Evolutionary conservation across 1,140 invertebrate genomes (phyloP).

Genomic region (Solenopsis fugax): DNA sequence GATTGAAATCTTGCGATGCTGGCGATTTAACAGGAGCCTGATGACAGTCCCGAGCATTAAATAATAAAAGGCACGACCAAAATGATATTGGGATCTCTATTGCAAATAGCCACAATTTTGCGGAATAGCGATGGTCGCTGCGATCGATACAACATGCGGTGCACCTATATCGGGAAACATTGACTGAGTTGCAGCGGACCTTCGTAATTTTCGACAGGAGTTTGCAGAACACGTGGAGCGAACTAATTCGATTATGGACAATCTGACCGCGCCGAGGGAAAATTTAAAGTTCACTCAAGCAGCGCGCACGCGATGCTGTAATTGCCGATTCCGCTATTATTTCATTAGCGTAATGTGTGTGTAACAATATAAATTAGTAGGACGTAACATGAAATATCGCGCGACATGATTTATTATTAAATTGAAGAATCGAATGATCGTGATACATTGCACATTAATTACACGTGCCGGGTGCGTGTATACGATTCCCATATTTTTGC

Average conservation of each 20-base stretch:
- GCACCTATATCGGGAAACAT: slow-evolving; percentile 48
- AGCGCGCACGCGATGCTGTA: slow-evolving; percentile 17
- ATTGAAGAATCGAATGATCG: slow-evolving; percentile 29
- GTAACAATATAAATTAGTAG: slow-evolving; percentile 22
- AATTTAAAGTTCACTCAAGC: slow-evolving; percentile 62
- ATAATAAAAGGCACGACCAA: slow-evolving; percentile 6
- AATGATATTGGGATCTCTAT: slow-evolving; percentile 23
- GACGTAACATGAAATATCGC: background rate
- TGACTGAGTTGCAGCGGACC: slow-evolving; percentile 53
- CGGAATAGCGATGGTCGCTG: slow-evolving; percentile 46
- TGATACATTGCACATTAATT: slow-evolving; percentile 32
- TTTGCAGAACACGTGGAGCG: slow-evolving; percentile 53
- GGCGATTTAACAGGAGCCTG: background rate
- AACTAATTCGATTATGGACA: slow-evolving; percentile 55
- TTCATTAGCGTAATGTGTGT: slow-evolving; percentile 33
- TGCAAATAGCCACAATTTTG: slow-evolving; percentile 48
- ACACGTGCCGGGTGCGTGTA: background rate
- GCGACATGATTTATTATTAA: background rate
- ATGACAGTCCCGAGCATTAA: background rate
- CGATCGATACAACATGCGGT: slow-evolving; percentile 59
- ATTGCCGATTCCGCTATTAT: slow-evolving; percentile 42
- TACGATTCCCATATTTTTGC: background rate
- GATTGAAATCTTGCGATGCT: background rate
- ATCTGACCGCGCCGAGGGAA: slow-evolving; percentile 54
- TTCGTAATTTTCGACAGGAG: slow-evolving; percentile 51